Percentiles rank a stretch among this genome's conserved stretches.
phyloP scores from a whole-genome alignment of 2,797 vertebrate genomes.

The Anniella stebbinsi region DNA sequence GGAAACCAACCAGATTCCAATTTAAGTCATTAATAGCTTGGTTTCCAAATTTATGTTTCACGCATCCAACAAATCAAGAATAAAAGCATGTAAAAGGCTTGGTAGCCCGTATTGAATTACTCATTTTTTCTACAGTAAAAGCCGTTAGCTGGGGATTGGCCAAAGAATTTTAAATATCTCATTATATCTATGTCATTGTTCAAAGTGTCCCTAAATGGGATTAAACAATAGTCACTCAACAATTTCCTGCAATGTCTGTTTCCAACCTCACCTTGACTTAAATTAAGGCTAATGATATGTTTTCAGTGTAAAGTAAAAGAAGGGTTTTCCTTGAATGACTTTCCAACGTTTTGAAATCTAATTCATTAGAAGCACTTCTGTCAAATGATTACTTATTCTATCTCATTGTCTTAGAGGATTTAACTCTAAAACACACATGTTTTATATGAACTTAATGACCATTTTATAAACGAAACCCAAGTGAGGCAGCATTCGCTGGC shows the following conservation, averaged over 20 bases:
- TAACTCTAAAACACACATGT: conserved; percentile 53
- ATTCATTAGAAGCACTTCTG: conserved; percentile 61
- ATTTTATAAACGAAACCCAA: conserved; percentile 58
- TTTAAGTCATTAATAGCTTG: conserved; percentile 82
- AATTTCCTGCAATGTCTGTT: conserved; percentile 67
- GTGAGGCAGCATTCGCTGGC: conserved; percentile 34
- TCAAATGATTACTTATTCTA: conserved; percentile 61
- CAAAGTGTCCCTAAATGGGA: conserved; percentile 83
- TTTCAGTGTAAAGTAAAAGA: conserved; percentile 75
- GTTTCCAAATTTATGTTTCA: conserved; percentile 80
- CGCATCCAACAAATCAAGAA: conserved; percentile 81
- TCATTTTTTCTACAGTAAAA: conserved; percentile 77
- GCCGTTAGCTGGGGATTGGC: conserved; percentile 78
- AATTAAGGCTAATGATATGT: conserved; percentile 86
- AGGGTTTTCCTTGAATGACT: conserved; percentile 73
- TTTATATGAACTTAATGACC: conserved; percentile 51
- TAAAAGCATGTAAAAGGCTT: conserved; percentile 80
- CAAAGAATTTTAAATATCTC: conserved; percentile 81
- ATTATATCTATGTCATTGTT: conserved; percentile 81
- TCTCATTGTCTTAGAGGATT: conserved; percentile 62
- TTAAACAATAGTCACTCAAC: conserved; percentile 76
- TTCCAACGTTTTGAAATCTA: conserved; percentile 68
- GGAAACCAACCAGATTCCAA: conserved; percentile 73
- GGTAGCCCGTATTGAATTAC: conserved; percentile 71
- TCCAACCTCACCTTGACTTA: conserved; percentile 77